Conservation (phyloP, 2,888 invertebrate species). For the Tuta absoluta region DNA sequence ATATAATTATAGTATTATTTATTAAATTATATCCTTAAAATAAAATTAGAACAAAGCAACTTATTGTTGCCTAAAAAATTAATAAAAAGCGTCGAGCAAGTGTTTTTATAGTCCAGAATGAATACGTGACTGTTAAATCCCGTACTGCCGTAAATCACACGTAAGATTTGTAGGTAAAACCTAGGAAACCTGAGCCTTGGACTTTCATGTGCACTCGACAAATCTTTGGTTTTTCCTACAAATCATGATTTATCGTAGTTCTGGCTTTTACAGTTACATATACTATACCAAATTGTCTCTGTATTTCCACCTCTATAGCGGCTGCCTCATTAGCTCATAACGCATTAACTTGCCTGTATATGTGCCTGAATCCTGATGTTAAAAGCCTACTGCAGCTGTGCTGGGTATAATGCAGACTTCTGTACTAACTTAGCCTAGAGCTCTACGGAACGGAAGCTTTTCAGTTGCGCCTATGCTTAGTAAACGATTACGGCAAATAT, state of each 20-base stretch:
- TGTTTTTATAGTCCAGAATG: neutral
- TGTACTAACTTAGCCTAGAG: conserved; percentile 1
- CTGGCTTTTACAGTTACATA: no score
- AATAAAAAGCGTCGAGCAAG: neutral
- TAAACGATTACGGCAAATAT: neutral
- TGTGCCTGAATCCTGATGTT: conserved; percentile 10
- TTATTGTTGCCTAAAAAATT: neutral
- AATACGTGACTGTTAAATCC: neutral
- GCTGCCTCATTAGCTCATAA: neutral
- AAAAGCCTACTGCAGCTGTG: conserved; percentile 14
- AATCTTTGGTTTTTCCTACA: no score
- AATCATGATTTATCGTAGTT: no score
- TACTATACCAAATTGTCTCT: neutral
- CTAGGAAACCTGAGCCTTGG: no score
- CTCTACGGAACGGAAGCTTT: neutral
- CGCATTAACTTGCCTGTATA: conserved; percentile 19
- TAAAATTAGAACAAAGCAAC: neutral
- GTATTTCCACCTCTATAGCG: conserved; percentile 2
- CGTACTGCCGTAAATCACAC: no score
- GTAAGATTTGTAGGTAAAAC: no score
- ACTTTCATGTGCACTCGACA: no score
- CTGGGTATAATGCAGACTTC: neutral
- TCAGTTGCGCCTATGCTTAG: neutral
- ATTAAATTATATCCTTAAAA: neutral
- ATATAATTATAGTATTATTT: neutral